A percentile compares a stretch with the other conserved stretches of the same genome.
Evolutionary conservation across 2,113 vertebrate species (phyloP).

Genomic region (Notarius quadriscutis): DNA sequence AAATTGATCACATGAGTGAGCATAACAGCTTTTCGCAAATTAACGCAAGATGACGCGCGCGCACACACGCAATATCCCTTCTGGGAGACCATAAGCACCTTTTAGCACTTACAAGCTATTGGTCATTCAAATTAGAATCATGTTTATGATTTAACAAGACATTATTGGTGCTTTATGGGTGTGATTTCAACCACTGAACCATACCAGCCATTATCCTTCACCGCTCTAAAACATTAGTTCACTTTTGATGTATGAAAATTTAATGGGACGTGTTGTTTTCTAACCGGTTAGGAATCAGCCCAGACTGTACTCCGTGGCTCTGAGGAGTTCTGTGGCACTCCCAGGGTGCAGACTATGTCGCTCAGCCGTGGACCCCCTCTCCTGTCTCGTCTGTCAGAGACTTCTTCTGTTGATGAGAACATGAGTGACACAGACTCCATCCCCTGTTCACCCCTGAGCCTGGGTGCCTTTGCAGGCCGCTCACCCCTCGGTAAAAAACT

Average conservation of each 20-base stretch:
- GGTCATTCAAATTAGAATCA: not conserved
- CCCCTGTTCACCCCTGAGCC: conserved; percentile 81
- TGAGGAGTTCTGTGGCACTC: conserved; percentile 91
- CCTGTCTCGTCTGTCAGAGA: conserved; percentile 86
- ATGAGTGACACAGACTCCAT: conserved; percentile 86
- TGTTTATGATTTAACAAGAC: not conserved
- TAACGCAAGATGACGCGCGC: not conserved
- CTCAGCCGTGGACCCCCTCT: conserved; percentile 76
- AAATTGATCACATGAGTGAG: not conserved
- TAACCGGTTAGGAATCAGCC: conserved; percentile 80
- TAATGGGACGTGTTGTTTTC: not conserved
- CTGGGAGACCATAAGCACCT: not conserved
- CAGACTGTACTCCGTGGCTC: conserved; percentile 88
- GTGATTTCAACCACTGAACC: not conserved
- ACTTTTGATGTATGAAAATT: not conserved
- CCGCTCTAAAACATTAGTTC: not conserved
- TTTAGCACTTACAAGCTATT: not conserved
- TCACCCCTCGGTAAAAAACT: conserved; percentile 59
- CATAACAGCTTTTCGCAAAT: not conserved
- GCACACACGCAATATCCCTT: not conserved
- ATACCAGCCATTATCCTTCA: not conserved
- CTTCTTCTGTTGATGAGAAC: conserved; percentile 85
- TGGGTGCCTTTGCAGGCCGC: conserved; percentile 64
- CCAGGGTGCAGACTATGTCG: conserved; percentile 82
- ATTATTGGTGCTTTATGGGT: not conserved